Evolutionary conservation across 2,888 invertebrate genomes (phyloP), one percentile per base, ranked within the genome.

Genomic region (Apamea epomidion): DNA sequence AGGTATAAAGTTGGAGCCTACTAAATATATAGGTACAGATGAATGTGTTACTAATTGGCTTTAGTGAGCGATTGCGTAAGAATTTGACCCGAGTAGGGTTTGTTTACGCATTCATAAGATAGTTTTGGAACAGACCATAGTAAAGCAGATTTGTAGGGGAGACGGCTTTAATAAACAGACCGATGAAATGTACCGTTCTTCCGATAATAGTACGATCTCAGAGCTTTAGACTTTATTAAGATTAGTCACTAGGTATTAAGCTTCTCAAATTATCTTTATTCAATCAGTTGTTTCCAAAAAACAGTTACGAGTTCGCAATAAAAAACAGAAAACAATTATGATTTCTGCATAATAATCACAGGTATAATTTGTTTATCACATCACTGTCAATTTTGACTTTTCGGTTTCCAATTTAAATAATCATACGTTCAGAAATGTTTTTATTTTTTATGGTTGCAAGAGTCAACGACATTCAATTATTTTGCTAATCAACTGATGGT

Each of bases 341-440:
- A 80, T 77, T 88, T 85, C 72, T 80, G 72, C 74, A 51, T 73
- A 70, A 75, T 69, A 84, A 86, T 87, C 60, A 48, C 58, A 48
- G 18, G 37, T 79, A 73, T 78, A 79, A 83, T 80, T 80, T 83
- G 89, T 72, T 83, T 77, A 81, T 79, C 85, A 75, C 75, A 78
- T 80, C 70, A 83, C 73, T 83, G 89, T 80, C 89, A 87, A 77
- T 79, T 75, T 73, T 68, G 68, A 79, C 51, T 73, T 80, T 77
- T 87, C 64, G 71, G 76, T 77, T 81, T 85, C 73, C 85, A 89
- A 89, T 87, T 85, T 81, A 71, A 76, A 78, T 87, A 84, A 87
- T 87, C 48, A 87, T 81, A 89, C 70, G 72, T 82, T 84, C 45
- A 42, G 29, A 81, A 81, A 67, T 67, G 48, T 54, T 68, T 78